These are phyloP conservation scores for Molossus molossus DNA, from an alignment of 2,797 vertebrate species.

Conservation along the genomic window DNA sequence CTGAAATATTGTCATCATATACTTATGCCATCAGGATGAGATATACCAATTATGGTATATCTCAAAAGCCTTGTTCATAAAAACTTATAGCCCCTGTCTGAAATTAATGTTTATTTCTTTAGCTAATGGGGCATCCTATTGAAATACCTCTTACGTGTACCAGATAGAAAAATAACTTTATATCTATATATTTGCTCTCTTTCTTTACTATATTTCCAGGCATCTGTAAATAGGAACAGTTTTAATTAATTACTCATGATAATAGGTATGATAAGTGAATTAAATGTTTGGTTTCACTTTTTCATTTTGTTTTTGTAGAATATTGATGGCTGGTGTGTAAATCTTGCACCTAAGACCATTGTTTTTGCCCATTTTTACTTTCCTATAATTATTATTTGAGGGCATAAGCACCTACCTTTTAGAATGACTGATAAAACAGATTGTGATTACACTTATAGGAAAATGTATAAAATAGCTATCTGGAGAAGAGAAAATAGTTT, in stretches of 20 bases:
- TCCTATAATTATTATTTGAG: conserved; percentile 15
- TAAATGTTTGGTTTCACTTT: background rate
- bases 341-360: background rate
- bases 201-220: background rate
- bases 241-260: background rate
- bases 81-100: background rate
- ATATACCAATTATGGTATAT: background rate
- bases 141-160: background rate
- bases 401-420: background rate
- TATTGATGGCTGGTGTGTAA: background rate
- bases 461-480: background rate
- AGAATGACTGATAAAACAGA: background rate
- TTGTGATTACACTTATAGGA: background rate
- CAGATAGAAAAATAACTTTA: background rate
- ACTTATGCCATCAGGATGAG: background rate
- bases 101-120: background rate
- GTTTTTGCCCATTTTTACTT: background rate
- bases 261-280: background rate
- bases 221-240: background rate
- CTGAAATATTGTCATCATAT: background rate
- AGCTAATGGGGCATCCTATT: background rate
- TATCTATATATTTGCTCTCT: background rate
- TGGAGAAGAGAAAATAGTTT: background rate
- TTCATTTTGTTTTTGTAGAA: conserved; percentile 8
- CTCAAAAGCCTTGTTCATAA: background rate